Conservation (phyloP, 2,113 vertebrate genomes). For the Ageneiosus marmoratus region DNA sequence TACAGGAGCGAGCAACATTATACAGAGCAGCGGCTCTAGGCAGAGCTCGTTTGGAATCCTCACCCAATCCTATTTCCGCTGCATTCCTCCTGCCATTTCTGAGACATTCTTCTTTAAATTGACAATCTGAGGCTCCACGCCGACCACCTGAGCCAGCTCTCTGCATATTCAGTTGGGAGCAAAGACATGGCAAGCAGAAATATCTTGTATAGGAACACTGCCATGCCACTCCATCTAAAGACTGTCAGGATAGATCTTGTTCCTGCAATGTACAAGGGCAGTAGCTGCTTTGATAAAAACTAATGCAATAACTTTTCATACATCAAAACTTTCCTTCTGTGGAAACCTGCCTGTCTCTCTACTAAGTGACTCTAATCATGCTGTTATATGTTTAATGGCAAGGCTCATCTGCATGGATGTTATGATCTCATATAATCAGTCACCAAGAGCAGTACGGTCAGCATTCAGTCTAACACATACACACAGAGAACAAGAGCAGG, state of each 20-base stretch:
- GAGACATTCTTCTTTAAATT: constrained; percentile 59
- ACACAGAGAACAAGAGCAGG: constrained; percentile 34
- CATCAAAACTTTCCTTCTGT: not conserved
- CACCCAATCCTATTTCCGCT: constrained; percentile 54
- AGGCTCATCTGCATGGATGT: constrained; percentile 9
- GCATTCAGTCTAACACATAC: not conserved
- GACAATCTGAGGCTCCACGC: constrained; percentile 47
- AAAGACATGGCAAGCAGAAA: constrained; percentile 42
- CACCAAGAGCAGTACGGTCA: not conserved
- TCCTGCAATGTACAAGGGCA: constrained; percentile 28
- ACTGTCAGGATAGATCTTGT: constrained; percentile 39
- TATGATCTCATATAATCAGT: constrained; percentile 8
- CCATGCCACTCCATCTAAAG: constrained; percentile 45
- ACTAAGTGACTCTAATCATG: not conserved
- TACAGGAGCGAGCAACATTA: constrained; percentile 54
- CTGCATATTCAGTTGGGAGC: constrained; percentile 53
- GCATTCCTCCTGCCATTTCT: constrained; percentile 57
- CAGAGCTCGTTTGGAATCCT: constrained; percentile 56
- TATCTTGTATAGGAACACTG: constrained; percentile 41
- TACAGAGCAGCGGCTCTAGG: constrained; percentile 47
- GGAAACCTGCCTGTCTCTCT: not conserved
- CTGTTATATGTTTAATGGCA: not conserved
- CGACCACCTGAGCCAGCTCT: constrained; percentile 55
- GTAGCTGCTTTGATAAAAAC: not conserved
- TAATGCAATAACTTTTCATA: constrained; percentile 12